Conservation (phyloP, 2,797 vertebrate genomes). For the Okamejei kenojei region DNA sequence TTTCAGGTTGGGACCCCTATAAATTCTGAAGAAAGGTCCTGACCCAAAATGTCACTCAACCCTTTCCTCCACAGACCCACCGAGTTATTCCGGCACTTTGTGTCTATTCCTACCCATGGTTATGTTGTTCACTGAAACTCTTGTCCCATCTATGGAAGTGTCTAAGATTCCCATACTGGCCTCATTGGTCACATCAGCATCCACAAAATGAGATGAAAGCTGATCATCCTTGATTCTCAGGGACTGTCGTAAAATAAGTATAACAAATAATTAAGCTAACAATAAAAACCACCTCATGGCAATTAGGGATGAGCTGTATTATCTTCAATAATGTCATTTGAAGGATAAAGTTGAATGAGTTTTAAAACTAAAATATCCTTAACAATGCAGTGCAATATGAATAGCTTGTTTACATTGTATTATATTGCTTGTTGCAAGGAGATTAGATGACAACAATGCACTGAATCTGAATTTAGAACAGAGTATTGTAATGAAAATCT, state of each 20-base stretch:
- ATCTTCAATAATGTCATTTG: background rate
- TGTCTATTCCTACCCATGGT: too few relatives aligned
- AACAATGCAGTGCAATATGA: background rate
- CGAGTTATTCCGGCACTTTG: too few relatives aligned
- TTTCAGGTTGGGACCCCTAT: too few relatives aligned
- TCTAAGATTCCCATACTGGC: too few relatives aligned
- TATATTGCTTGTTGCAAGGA: background rate
- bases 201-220: too few relatives aligned
- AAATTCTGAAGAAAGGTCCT: too few relatives aligned
- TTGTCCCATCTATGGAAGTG: too few relatives aligned
- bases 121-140: too few relatives aligned
- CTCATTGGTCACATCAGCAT: too few relatives aligned
- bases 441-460: background rate
- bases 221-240: too few relatives aligned
- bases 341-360: slow-evolving; percentile 3
- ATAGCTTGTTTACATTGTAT: background rate
- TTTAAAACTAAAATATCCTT: background rate
- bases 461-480: background rate
- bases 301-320: background rate
- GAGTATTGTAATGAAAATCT: background rate
- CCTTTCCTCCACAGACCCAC: too few relatives aligned
- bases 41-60: too few relatives aligned
- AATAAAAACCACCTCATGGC: background rate
- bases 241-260: background rate
- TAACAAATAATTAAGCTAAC: background rate